phyloP scores from a whole-genome alignment of 2,797 vertebrate genomes.

The Darevskia nairensis region DNA sequence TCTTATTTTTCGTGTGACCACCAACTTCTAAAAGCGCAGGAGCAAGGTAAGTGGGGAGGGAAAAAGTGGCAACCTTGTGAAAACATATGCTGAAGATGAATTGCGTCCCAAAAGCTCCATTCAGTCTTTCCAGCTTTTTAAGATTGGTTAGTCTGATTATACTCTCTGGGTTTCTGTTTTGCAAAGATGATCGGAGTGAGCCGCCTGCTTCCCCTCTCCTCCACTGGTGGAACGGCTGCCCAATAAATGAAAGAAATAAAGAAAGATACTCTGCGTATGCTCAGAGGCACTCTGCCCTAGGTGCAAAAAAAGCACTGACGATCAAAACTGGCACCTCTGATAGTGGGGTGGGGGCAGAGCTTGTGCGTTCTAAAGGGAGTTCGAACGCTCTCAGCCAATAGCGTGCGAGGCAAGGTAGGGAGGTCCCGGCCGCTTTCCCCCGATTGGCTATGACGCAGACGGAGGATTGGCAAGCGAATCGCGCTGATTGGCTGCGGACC shows the following conservation, averaged over 20 bases:
- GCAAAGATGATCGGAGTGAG: no score
- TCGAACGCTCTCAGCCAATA: slow-evolving; percentile 14
- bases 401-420: rapidly evolving
- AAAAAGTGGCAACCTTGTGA: not conserved
- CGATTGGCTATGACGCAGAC: not conserved
- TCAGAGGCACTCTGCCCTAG: not conserved
- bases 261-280: not conserved
- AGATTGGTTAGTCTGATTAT: not conserved
- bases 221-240: no score
- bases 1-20: not conserved
- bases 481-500: slow-evolving; percentile 39
- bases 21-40: not conserved
- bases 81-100: not conserved
- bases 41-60: not conserved
- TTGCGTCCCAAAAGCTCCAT: not conserved
- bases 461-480: rapidly evolving
- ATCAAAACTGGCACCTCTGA: not conserved
- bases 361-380: not conserved
- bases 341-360: slow-evolving; percentile 31
- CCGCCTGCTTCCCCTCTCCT: no score
- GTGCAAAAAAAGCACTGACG: not conserved
- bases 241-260: no score
- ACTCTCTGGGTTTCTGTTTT: not conserved
- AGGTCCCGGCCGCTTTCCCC: not conserved
- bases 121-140: not conserved